A percentile compares a stretch with the other conserved stretches of the same genome.
Conservation (phyloP, 2,797 vertebrate species). For the Melanotaenia parkinsoni region DNA sequence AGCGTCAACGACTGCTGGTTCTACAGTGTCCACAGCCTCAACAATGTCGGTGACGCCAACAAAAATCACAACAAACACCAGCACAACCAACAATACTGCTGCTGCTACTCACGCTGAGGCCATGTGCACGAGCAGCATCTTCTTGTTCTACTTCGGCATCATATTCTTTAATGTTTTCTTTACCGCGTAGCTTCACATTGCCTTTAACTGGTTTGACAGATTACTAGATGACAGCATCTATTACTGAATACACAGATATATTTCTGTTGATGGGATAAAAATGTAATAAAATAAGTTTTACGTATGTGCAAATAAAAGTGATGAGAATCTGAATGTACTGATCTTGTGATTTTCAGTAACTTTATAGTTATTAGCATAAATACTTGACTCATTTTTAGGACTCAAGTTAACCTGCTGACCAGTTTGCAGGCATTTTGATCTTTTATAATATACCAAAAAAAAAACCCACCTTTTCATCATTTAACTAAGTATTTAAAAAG, state of each 20-base stretch:
- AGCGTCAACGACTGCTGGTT: accelerated
- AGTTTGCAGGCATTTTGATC: background rate
- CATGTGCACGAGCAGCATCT: slow-evolving; percentile 9
- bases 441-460: background rate
- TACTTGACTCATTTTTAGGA: background rate
- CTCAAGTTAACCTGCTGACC: background rate
- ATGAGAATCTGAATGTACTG: background rate
- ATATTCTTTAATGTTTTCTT: slow-evolving; percentile 30
- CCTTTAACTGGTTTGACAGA: background rate
- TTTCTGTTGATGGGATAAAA: slow-evolving; percentile 42
- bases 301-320: background rate
- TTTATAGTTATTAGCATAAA: background rate
- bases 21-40: accelerated
- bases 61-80: background rate
- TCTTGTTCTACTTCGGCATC: slow-evolving; percentile 32
- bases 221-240: background rate
- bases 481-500: background rate
- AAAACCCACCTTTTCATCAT: background rate
- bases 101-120: slow-evolving; percentile 19
- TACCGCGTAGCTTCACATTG: slow-evolving; percentile 1
- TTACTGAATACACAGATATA: background rate
- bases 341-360: background rate
- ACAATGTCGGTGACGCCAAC: background rate
- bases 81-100: background rate
- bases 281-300: slow-evolving; percentile 40